Evolutionary conservation across 1,140 invertebrate genomes (phyloP).

Genomic region (Nylanderia fulva): DNA sequence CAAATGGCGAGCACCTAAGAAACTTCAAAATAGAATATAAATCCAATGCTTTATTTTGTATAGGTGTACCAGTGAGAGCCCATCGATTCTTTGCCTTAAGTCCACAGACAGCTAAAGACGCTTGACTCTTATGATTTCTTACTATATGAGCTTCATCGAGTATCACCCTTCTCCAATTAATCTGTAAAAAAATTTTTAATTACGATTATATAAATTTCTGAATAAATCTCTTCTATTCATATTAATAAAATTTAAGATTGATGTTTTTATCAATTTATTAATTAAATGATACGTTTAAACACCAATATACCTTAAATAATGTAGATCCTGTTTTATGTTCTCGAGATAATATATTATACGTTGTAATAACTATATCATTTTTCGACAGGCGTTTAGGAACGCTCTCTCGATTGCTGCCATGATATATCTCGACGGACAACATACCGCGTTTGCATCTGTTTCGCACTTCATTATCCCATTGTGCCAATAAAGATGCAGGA

Average conservation of each 20-base stretch:
- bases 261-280: neutral
- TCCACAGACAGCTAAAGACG: slow-evolving; percentile 90
- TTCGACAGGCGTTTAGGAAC: slow-evolving; percentile 88
- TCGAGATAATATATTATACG: slow-evolving; percentile 89
- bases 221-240: neutral
- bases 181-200: slow-evolving; percentile 75
- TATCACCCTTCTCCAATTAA: slow-evolving; percentile 94
- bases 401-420: slow-evolving; percentile 91
- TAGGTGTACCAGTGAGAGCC: slow-evolving; percentile 97
- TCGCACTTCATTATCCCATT: slow-evolving; percentile 95
- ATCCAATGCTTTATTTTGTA: slow-evolving; percentile 97
- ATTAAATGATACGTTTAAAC: slow-evolving; percentile 23
- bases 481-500: slow-evolving; percentile 93
- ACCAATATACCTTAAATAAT: slow-evolving; percentile 68
- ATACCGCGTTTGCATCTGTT: slow-evolving; percentile 88
- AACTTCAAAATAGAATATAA: slow-evolving; percentile 96
- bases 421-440: slow-evolving; percentile 91
- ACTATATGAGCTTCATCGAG: slow-evolving; percentile 97
- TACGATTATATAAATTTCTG: neutral
- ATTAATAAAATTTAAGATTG: neutral
- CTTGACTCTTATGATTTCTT: slow-evolving; percentile 94
- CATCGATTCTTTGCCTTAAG: slow-evolving; percentile 90
- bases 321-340: slow-evolving; percentile 83
- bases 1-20: slow-evolving; percentile 93
- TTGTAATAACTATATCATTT: slow-evolving; percentile 92